These are phyloP conservation scores for Umimayanthus kanabou DNA, from an alignment of 92 coral and sea anemone genomes.

Conservation along the genomic window DNA sequence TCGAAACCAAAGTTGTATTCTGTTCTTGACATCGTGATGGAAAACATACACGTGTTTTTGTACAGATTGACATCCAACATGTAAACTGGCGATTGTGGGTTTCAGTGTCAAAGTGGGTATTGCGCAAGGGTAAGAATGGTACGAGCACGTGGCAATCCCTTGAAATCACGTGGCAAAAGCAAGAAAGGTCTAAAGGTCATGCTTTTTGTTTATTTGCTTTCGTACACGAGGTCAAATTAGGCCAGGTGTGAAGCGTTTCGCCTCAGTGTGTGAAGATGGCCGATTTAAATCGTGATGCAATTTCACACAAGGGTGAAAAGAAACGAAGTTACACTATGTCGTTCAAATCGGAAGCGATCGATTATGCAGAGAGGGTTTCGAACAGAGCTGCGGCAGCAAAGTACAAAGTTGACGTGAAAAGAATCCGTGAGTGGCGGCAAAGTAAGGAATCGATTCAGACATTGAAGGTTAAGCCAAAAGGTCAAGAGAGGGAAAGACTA, in stretches of 20 bases:
- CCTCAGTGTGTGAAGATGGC: slow-evolving; percentile 34
- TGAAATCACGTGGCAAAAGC: not conserved
- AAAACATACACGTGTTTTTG: not conserved
- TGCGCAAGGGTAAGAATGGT: slow-evolving; percentile 14
- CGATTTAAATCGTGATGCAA: slow-evolving; percentile 22
- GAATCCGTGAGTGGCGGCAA: slow-evolving; percentile 48
- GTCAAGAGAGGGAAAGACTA: slow-evolving; percentile 30
- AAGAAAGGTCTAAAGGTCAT: not conserved
- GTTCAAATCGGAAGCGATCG: slow-evolving; percentile 38
- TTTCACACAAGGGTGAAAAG: slow-evolving; percentile 41
- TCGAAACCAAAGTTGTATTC: slow-evolving; percentile 21
- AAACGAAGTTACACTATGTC: slow-evolving; percentile 46
- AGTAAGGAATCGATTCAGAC: slow-evolving; percentile 22
- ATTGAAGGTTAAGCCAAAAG: slow-evolving; percentile 35
- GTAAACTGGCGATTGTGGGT: not conserved
- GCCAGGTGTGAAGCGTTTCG: not conserved
- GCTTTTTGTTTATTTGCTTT: not conserved
- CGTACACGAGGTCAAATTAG: not conserved
- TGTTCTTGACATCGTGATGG: slow-evolving; percentile 41
- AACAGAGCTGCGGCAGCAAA: slow-evolving; percentile 47
- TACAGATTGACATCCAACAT: not conserved
- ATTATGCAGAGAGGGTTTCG: slow-evolving; percentile 46
- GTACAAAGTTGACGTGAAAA: slow-evolving; percentile 49
- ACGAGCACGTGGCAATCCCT: not conserved
- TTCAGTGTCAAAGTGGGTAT: slow-evolving; percentile 20